Base-by-base conservation (phyloP, 2,888 invertebrate species). In the Ochropleura leucogaster region DNA sequence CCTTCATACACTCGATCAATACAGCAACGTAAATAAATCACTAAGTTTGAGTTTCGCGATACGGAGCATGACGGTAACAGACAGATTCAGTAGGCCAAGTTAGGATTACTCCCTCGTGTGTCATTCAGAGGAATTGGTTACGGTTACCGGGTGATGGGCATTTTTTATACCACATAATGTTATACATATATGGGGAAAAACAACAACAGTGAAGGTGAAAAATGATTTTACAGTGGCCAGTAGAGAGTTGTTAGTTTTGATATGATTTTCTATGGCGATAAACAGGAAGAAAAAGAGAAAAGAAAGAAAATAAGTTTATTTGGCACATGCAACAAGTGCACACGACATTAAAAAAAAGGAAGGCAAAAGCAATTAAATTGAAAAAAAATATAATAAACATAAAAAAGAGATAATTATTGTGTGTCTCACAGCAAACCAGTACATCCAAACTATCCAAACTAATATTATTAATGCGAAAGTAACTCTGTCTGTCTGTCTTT, bases 21-120 rank as follows among this genome's bases (percentile, higher is more conserved):
- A 95, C 92, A 89, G 86, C 91, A 93, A 92, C 94, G 93, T 94
- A 94, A 94, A 95, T 94, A 95, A 95, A 95, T 95, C 94, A 95
- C 93, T 90, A 92, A 95, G 91, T 93, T 93, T 90, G 92, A 91
- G 92, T 90, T 82, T 87, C 88, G 90, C 89, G 87, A 91, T 89
- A 88, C 85, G 87, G 85, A 67, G 64, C 74, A 60, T 72, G 66
- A 79, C 75, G 68, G 66, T 44, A 74, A 76, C 83, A 78, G 84
- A 77, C 79, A 82, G 80, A 82, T 74, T 73, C 87, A 85, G 87
- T 87, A 87, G 81, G 74, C 77, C 81, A 87, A 87, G 60, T 87
- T 83, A 69, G 79, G 67, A 88, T 88, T 78, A 87, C 85, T 88
- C 88, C 88, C 86, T 7, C 60, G 86, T 72, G 86, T 73, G 87